Evolutionary conservation across 2,797 vertebrate genomes (phyloP).

Genomic region (Avahi laniger): DNA sequence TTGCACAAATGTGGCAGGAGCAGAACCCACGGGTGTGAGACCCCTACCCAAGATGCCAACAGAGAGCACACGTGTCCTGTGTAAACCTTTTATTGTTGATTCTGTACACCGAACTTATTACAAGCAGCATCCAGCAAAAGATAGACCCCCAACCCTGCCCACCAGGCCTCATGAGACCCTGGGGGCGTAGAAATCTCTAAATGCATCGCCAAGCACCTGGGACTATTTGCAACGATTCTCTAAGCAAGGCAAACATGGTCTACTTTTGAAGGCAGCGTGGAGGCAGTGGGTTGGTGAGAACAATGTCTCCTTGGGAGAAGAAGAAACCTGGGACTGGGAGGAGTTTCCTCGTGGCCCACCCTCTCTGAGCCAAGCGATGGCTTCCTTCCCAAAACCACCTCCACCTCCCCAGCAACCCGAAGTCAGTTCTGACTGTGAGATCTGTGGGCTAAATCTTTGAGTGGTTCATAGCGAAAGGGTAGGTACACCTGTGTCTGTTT

Average conservation of each 20-base stretch:
- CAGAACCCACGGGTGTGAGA: not conserved
- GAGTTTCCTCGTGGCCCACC: accelerated
- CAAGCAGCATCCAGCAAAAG: constrained; percentile 46
- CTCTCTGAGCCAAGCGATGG: not conserved
- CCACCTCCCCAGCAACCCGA: not conserved
- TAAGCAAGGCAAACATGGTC: not conserved
- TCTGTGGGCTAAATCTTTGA: not conserved
- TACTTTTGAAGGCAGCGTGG: not conserved
- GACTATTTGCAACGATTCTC: constrained; percentile 1
- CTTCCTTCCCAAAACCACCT: not conserved
- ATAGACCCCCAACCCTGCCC: constrained; percentile 46
- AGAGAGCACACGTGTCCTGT: not conserved
- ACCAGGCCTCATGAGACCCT: constrained; percentile 36
- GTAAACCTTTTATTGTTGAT: constrained; percentile 68
- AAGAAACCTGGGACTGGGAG: not conserved
- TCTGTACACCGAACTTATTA: constrained; percentile 45
- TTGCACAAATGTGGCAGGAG: not conserved
- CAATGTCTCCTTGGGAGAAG: not conserved
- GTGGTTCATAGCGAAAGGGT: not conserved
- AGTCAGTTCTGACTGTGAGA: not conserved
- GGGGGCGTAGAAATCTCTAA: constrained; percentile 52
- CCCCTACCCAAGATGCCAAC: not conserved
- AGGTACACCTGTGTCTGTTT: not conserved
- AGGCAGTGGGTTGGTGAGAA: not conserved
- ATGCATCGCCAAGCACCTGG: not conserved